Base-by-base conservation (phyloP, 2,113 vertebrate genomes). In the Phaethon lepturus region DNA sequence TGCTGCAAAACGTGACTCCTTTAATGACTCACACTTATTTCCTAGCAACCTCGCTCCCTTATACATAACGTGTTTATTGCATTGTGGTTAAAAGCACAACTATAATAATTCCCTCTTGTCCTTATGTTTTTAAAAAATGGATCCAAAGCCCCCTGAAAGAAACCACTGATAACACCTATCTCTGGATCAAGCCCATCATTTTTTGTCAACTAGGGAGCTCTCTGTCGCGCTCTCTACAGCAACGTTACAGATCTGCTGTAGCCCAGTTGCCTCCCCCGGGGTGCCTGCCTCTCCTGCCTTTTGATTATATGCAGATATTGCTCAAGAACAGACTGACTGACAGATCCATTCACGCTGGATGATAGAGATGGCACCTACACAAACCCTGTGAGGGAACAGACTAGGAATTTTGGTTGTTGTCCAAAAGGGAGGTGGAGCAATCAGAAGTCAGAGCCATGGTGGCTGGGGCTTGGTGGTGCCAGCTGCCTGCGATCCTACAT, bases 171-270 rank as follows among this genome's bases (percentile, higher is more conserved):
- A 75, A 72, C 11, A 76, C 38, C 31, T 7, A 13, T 38, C 38
- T 82, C 75, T 91, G 60, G 38, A 78, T 64, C 31, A 71, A 93
- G 42, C 25, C 28, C 53, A 58, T 45, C 2, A 8, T 26, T 85
- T 91, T 52, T 66, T 66, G 67, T 35, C 69, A 68, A 3, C 8
- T 31, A 56, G 25, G 52, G 49, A 77, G 16, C 33, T 50, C 26
- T 63, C 45, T 38, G 26, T 63, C 60, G 31, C 0, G 2, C 16
- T 55, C 18, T 40, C 26, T 67, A 11, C 63, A 69, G 79, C 16
- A 25, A 66, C 0, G 0, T n/a, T 25, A 23, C 52, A 63, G 59
- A 81, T 42, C 24, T 6, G 1, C 58, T 25, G 50, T 1, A 64
- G 23, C 14, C 58, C 17, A 29, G 0, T 4, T 50, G n/a, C 59